These are phyloP conservation scores for Blennius ocellaris DNA, from an alignment of 2,113 vertebrate genomes.

Conservation along the genomic window DNA sequence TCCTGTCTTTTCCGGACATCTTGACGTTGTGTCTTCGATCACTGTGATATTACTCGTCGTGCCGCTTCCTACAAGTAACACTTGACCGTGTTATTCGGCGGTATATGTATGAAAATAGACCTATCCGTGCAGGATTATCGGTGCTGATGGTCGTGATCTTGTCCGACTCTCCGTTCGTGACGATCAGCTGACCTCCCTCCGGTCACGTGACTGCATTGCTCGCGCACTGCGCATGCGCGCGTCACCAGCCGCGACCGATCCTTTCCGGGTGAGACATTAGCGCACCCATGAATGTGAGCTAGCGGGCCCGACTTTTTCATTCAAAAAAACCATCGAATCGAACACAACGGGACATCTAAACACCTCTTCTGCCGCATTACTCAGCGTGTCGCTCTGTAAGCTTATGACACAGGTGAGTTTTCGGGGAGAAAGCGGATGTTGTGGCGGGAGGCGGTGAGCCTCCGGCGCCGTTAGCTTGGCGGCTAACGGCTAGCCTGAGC, in stretches of 20 bases:
- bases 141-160: slow-evolving; percentile 67
- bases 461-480: slow-evolving; percentile 25
- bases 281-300: slow-evolving; percentile 64
- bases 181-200: slow-evolving; percentile 75
- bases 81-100: fast-evolving
- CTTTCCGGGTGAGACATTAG: slow-evolving; percentile 74
- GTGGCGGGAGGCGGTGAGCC: not conserved
- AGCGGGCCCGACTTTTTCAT: slow-evolving; percentile 46
- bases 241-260: slow-evolving; percentile 1
- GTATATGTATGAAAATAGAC: not conserved
- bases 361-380: not conserved
- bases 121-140: slow-evolving; percentile 38
- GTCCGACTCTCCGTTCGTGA: slow-evolving; percentile 23
- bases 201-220: slow-evolving; percentile 67
- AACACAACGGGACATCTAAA: not conserved
- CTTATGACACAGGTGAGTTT: slow-evolving; percentile 74
- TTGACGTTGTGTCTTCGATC: slow-evolving; percentile 72
- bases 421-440: not conserved
- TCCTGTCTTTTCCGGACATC: slow-evolving; percentile 96
- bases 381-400: slow-evolving; percentile 41
- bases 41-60: not conserved
- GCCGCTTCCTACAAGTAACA: not conserved
- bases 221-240: slow-evolving; percentile 47
- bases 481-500: slow-evolving; percentile 41
- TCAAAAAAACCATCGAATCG: not conserved